Percentiles rank a stretch among this genome's conserved stretches.
phyloP scores from a whole-genome alignment of 1,140 invertebrate species.

The Nylanderia fulva region DNA sequence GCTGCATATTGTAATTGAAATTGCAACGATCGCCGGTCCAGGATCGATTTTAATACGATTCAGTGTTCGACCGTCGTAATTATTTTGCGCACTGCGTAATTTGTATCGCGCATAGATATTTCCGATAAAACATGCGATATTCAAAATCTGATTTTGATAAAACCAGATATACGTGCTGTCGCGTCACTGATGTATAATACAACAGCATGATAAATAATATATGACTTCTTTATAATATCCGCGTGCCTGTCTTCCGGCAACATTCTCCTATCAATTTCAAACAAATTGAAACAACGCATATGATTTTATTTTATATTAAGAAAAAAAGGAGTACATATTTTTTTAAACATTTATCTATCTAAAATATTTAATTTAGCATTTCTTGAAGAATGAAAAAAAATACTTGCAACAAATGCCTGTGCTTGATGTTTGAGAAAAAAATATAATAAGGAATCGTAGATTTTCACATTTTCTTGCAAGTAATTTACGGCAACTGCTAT shows the following conservation, averaged over 20 bases:
- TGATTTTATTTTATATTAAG: background rate
- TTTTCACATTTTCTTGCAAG: slow-evolving; percentile 34
- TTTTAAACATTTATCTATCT: background rate
- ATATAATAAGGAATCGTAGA: slow-evolving; percentile 23
- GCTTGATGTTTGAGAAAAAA: slow-evolving; percentile 1
- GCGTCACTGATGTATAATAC: background rate
- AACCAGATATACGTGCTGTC: background rate
- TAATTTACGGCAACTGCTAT: slow-evolving; percentile 34
- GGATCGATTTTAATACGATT: slow-evolving; percentile 57
- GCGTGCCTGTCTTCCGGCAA: background rate
- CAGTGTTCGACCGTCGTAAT: slow-evolving; percentile 53
- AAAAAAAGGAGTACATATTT: background rate
- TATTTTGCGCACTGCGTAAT: slow-evolving; percentile 54
- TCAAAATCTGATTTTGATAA: slow-evolving; percentile 27
- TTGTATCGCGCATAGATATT: slow-evolving; percentile 37
- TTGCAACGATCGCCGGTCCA: slow-evolving; percentile 37
- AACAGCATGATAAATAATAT: background rate
- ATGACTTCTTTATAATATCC: background rate
- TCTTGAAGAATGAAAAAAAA: background rate
- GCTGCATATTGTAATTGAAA: slow-evolving; percentile 65
- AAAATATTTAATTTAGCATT: slow-evolving; percentile 8
- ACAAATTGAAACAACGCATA: background rate
- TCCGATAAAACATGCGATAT: slow-evolving; percentile 31
- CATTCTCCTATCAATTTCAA: background rate
- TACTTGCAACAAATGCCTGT: background rate